A percentile compares a stretch with the other conserved stretches of the same genome.
phyloP scores from a whole-genome alignment of 2,888 invertebrate species.

The Phlogophora meticulosa region DNA sequence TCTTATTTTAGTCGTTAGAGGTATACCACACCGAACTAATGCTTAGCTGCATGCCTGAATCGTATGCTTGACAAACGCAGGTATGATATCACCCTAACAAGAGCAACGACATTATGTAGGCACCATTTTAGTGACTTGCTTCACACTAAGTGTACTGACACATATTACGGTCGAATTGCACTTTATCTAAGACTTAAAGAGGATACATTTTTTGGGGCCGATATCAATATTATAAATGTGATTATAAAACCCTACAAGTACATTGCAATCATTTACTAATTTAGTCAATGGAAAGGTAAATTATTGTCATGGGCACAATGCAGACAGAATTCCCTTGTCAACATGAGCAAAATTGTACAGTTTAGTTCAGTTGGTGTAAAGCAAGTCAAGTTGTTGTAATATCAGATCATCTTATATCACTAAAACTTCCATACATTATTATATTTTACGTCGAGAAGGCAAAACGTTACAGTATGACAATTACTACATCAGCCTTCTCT shows the following conservation, averaged over 20 bases:
- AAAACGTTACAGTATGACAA: slow-evolving; percentile 48
- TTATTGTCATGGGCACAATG: slow-evolving; percentile 3
- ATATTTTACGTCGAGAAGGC: slow-evolving; percentile 54
- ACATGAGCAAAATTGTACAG: not conserved
- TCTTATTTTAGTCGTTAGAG: slow-evolving; percentile 30
- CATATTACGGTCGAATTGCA: slow-evolving; percentile 28
- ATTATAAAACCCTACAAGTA: not conserved
- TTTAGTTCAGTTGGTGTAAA: slow-evolving; percentile 38
- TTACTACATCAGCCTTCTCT: slow-evolving; percentile 58
- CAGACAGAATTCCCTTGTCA: not conserved
- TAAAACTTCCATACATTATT: slow-evolving; percentile 40
- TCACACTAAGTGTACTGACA: slow-evolving; percentile 43
- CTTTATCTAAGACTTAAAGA: slow-evolving; percentile 27
- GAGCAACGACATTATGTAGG: slow-evolving; percentile 43
- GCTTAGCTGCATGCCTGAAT: not conserved
- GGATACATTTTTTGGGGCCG: not conserved
- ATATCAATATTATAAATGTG: not conserved
- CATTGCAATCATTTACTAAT: slow-evolving; percentile 2
- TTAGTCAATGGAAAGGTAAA: not conserved
- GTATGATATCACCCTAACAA: slow-evolving; percentile 22
- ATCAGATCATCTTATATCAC: slow-evolving; percentile 60
- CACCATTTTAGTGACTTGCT: slow-evolving; percentile 59
- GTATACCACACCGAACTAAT: slow-evolving; percentile 4
- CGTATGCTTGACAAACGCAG: not conserved
- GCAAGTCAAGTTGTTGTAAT: slow-evolving; percentile 47